Percentiles rank a stretch among this genome's conserved stretches.
These are phyloP conservation scores for Callocephalon fimbriatum DNA, from an alignment of 2,113 vertebrate genomes.

Conservation along the genomic window DNA sequence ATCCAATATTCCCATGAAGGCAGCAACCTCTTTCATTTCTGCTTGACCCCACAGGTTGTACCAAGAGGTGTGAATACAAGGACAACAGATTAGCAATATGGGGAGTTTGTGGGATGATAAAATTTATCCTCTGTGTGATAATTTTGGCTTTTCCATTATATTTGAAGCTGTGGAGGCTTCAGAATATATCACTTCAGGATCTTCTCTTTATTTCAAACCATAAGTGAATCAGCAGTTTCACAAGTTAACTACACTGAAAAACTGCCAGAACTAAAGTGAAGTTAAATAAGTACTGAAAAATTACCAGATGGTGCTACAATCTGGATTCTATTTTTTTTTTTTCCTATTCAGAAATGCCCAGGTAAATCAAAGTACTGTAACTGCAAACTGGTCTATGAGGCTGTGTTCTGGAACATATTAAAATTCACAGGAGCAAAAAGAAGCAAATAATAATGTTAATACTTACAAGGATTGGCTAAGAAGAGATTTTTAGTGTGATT, in stretches of 20 bases:
- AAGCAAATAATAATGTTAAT: conserved; percentile 3
- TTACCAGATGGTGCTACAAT: conserved; percentile 5
- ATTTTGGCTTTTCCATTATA: not conserved
- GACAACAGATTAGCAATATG: not conserved
- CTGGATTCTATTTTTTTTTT: not conserved
- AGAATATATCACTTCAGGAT: not conserved
- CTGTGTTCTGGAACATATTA: conserved; percentile 9
- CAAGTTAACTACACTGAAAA: not conserved
- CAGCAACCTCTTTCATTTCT: rapidly evolving
- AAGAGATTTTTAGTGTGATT: not conserved
- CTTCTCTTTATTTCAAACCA: not conserved
- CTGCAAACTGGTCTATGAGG: not conserved
- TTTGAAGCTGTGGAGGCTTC: not conserved
- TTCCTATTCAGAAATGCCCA: not conserved
- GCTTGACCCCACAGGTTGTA: not conserved
- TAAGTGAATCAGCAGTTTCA: not conserved
- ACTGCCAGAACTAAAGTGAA: not conserved
- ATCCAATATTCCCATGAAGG: not conserved
- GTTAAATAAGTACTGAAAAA: not conserved
- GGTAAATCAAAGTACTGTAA: conserved; percentile 10
- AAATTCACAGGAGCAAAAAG: conserved; percentile 9
- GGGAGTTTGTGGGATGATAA: not conserved
- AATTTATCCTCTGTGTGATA: not conserved
- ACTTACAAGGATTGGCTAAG: not conserved
- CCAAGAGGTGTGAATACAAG: not conserved